phyloP scores from a whole-genome alignment of 2,113 vertebrate species.

The rabbit (Oryctolagus cuniculus) region mOryCun1.1 NC_091438.1:108651001-108651500 shows the following conservation, averaged over 20 bases:
- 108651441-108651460: neutral
- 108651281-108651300: neutral
- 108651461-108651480: conserved; percentile 3
- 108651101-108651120: conserved; percentile 22
- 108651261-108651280: neutral
- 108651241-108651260: neutral
- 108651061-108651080: neutral
- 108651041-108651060: neutral
- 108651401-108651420: neutral
- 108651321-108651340: neutral
- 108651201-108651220: neutral
- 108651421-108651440: neutral
- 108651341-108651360: neutral
- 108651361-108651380: neutral
- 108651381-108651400: neutral
- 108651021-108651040: neutral
- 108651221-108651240: neutral
- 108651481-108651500: neutral
- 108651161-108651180: neutral
- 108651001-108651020: too few species aligned
- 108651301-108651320: neutral
- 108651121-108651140: neutral
- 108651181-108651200: neutral
- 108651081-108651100: neutral
- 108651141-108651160: neutral